Conservation (phyloP, 1,140 invertebrate genomes). For the Drosophila lacertosa region DNA sequence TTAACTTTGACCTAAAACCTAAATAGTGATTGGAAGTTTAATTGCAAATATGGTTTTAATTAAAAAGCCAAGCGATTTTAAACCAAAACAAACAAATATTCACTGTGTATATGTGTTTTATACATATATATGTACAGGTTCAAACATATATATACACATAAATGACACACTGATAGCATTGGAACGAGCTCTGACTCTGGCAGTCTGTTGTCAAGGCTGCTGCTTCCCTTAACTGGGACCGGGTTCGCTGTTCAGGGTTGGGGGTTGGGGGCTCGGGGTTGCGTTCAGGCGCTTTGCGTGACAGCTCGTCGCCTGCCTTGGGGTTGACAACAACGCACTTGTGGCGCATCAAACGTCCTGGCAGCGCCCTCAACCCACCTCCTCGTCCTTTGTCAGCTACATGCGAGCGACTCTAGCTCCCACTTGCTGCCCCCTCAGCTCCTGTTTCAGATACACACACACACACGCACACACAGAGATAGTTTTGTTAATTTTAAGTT, state of each 20-base stretch:
- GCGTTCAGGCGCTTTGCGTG: constrained; percentile 28
- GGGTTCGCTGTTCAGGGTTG: neutral
- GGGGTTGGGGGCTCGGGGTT: neutral
- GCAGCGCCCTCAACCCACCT: neutral
- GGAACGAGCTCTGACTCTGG: neutral
- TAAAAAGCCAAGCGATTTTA: too few species aligned
- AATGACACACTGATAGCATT: constrained; percentile 18
- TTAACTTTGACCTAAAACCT: too few species aligned
- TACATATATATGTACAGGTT: neutral
- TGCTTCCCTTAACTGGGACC: constrained; percentile 10
- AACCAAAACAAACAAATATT: too few species aligned
- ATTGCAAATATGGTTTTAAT: too few species aligned
- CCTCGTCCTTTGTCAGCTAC: neutral
- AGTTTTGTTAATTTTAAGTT: constrained; percentile 43
- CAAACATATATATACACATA: constrained; percentile 1
- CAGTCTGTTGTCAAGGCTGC: constrained; percentile 39
- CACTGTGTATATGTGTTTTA: too few species aligned
- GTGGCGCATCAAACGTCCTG: constrained; percentile 45
- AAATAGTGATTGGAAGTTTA: too few species aligned
- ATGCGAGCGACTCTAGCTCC: constrained; percentile 1
- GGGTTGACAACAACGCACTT: constrained; percentile 50
- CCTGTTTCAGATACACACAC: neutral
- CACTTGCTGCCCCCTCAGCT: neutral
- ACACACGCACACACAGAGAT: neutral
- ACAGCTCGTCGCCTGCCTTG: constrained; percentile 28